These are phyloP conservation scores for Anser cygnoides DNA, from an alignment of 2,113 vertebrate species.

Conservation along the genomic window DNA sequence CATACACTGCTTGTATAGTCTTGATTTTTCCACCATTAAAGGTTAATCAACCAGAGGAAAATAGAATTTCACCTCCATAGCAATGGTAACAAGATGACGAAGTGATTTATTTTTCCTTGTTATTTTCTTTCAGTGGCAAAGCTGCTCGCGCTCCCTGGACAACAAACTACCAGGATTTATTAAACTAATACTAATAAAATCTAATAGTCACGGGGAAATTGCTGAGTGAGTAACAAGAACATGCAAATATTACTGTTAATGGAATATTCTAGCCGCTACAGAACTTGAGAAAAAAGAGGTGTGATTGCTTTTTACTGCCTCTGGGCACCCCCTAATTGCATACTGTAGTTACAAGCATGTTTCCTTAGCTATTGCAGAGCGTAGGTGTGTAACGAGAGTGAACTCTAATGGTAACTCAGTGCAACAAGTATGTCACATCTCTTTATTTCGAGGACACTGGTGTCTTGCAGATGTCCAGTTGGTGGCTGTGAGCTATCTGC, in stretches of 20 bases:
- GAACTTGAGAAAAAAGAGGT: background rate
- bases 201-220: background rate
- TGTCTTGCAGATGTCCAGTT: background rate
- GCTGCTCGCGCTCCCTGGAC: background rate
- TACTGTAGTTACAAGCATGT: fast-evolving
- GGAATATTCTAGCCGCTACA: background rate
- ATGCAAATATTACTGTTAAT: background rate
- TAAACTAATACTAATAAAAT: background rate
- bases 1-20: background rate
- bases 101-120: background rate
- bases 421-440: background rate
- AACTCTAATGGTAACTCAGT: background rate
- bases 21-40: background rate
- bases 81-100: background rate
- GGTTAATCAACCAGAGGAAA: background rate
- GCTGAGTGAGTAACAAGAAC: background rate
- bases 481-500: background rate
- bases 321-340: background rate
- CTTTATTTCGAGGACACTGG: background rate
- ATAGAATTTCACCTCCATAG: background rate
- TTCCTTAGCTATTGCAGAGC: background rate
- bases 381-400: background rate
- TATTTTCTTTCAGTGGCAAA: background rate
- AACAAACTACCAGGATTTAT: background rate
- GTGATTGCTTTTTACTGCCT: background rate